A percentile compares a stretch with the other conserved stretches of the same genome.
Evolutionary conservation across 2,888 invertebrate species (phyloP).

Genomic region (Drosophila mimica): DNA sequence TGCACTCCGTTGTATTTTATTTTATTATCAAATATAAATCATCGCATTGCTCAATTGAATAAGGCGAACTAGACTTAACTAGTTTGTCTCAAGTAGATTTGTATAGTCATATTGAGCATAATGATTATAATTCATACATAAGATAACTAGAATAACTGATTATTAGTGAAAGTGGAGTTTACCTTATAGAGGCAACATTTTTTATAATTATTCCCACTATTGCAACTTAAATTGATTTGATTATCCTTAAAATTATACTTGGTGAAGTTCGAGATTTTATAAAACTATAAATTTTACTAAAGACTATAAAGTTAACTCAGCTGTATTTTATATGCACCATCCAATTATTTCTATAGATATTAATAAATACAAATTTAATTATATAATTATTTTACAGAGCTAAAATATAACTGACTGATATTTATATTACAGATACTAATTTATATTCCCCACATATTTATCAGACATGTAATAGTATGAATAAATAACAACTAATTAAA

Average conservation of each 20-base stretch:
- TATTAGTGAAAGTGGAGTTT: not conserved
- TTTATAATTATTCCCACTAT: not conserved
- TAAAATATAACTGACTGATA: not conserved
- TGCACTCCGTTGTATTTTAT: slow-evolving; percentile 11
- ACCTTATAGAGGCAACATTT: not conserved
- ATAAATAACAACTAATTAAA: not conserved
- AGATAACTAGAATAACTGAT: not conserved
- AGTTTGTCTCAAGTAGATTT: not conserved
- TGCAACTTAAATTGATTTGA: not conserved
- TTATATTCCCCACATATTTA: not conserved
- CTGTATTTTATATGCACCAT: not conserved
- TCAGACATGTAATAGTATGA: not conserved
- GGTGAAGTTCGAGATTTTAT: not conserved
- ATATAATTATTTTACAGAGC: not conserved
- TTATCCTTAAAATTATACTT: not conserved
- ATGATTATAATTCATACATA: not conserved
- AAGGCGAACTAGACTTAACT: not conserved
- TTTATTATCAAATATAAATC: slow-evolving; percentile 32
- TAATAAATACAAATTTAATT: not conserved
- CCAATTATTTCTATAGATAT: not conserved
- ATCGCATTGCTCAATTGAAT: not conserved
- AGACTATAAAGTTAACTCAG: not conserved
- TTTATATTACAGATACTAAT: not conserved
- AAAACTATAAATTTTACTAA: not conserved
- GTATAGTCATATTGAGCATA: not conserved